Evolutionary conservation across 2,113 vertebrate species (phyloP).

Genomic region (Prionailurus bengalensis): DNA sequence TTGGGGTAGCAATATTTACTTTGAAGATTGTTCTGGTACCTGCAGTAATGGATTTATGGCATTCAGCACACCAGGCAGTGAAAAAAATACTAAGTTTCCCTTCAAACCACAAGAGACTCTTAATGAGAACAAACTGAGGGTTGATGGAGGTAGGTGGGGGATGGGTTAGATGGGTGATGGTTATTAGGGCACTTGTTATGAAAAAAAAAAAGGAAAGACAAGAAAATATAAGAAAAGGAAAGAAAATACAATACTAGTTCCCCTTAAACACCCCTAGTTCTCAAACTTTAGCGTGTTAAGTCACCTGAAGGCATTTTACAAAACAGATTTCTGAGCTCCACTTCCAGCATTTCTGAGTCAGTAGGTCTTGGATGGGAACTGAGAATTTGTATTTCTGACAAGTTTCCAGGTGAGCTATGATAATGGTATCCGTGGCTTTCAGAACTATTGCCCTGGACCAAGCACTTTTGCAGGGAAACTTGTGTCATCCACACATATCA

Average conservation of each 20-base stretch:
- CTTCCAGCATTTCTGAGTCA: neutral
- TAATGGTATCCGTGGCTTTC: neutral
- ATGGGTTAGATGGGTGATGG: too few relatives aligned
- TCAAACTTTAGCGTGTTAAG: neutral
- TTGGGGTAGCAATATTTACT: neutral
- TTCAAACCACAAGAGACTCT: too few relatives aligned
- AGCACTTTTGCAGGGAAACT: neutral
- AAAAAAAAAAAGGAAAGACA: too few relatives aligned
- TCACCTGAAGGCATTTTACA: neutral
- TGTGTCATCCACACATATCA: neutral
- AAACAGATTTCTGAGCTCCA: neutral
- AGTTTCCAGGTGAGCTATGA: neutral
- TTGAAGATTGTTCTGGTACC: neutral
- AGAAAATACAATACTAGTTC: neutral
- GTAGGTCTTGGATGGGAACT: neutral
- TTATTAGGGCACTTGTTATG: too few relatives aligned
- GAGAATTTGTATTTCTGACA: neutral
- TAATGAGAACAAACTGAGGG: too few relatives aligned
- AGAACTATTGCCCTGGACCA: neutral
- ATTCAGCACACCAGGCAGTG: neutral
- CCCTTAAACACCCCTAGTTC: neutral
- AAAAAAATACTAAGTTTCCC: neutral
- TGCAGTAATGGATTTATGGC: neutral
- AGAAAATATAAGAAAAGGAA: too few relatives aligned
- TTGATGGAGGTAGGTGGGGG: too few relatives aligned